These are phyloP conservation scores for Sycophaga agraensis DNA, from an alignment of 1,140 invertebrate species.

Conservation along the genomic window DNA sequence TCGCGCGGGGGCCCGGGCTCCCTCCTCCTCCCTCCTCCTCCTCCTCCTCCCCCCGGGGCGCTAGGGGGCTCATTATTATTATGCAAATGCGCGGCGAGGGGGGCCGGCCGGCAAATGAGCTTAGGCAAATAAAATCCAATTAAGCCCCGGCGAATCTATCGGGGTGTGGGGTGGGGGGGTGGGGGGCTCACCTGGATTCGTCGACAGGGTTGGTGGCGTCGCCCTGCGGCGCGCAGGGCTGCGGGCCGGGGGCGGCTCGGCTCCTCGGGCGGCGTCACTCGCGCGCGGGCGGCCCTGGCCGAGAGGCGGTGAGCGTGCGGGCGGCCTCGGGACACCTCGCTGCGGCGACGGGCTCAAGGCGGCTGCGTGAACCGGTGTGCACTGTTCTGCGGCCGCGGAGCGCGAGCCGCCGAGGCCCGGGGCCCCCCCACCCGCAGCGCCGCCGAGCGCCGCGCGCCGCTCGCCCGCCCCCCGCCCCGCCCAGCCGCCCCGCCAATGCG, in stretches of 20 bases:
- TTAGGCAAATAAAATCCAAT: constrained; percentile 43
- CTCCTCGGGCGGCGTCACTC: too few species aligned
- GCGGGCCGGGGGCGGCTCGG: too few species aligned
- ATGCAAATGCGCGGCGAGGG: constrained; percentile 19
- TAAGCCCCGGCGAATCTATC: constrained; percentile 20
- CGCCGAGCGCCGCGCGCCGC: constrained; percentile 22
- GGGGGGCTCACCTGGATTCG: constrained; percentile 44
- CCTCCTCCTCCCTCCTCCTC: too few species aligned
- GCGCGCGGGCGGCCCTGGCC: too few species aligned
- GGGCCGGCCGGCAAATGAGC: constrained; percentile 24
- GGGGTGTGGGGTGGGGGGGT: too few species aligned
- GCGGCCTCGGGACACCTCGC: too few species aligned
- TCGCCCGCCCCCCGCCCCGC: constrained; percentile 16
- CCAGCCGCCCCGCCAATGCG: constrained; percentile 1
- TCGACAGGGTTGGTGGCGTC: constrained; percentile 49
- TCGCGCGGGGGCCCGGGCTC: too few species aligned
- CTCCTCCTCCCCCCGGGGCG: too few species aligned
- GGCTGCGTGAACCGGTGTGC: constrained; percentile 54
- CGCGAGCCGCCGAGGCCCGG: constrained; percentile 15
- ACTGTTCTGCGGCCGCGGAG: constrained; percentile 22
- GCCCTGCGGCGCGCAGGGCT: constrained; percentile 39
- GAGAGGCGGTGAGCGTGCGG: too few species aligned
- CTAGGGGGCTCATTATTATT: constrained; percentile 15
- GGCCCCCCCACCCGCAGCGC: not conserved
- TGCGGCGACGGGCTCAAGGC: constrained; percentile 43